Conservation (phyloP, 2,888 invertebrate species). For the Dysmachus trigonus region DNA sequence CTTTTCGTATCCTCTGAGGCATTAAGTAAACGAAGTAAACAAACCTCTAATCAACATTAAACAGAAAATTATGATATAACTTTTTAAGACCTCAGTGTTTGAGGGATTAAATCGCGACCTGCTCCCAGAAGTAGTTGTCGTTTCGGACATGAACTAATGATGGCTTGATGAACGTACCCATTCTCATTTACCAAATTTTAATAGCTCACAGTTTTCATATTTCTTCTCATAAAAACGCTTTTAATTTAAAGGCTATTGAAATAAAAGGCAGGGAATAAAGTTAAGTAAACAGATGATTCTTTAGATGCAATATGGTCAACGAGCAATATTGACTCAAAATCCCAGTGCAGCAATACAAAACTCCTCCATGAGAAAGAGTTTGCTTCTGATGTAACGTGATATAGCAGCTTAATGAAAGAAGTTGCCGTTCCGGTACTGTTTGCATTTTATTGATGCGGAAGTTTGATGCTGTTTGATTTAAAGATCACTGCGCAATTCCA, state of each 20-base stretch:
- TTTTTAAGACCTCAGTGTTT: background rate
- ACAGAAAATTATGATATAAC: background rate
- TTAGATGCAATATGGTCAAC: background rate
- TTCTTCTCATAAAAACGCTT: too few relatives aligned
- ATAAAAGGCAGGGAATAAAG: background rate
- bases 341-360: background rate
- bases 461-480: background rate
- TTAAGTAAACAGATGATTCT: background rate
- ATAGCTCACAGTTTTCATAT: too few relatives aligned
- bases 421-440: background rate
- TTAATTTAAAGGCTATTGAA: background rate
- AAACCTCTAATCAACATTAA: background rate
- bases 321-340: background rate
- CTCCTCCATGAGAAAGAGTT: background rate
- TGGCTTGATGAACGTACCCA: background rate
- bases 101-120: background rate
- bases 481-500: background rate
- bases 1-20: background rate
- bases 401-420: background rate
- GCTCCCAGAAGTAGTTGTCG: background rate
- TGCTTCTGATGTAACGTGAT: background rate
- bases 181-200: background rate
- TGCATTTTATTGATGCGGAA: background rate
- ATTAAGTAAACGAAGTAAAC: background rate
- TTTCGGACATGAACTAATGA: background rate